Conservation (phyloP, 2,113 vertebrate genomes). For the Thryonomys swinderianus region DNA sequence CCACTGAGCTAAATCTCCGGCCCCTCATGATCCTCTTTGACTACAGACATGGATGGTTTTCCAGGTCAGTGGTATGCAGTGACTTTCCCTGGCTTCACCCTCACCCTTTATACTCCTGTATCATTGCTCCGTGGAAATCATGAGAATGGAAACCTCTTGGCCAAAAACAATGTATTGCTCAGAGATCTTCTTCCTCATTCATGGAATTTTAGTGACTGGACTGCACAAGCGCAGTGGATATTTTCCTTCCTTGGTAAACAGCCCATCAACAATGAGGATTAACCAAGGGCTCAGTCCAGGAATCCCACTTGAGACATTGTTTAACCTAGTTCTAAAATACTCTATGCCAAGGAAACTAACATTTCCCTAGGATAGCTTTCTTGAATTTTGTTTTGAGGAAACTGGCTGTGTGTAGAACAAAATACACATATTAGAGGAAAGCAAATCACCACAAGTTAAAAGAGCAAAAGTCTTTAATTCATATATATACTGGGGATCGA, state of each 20-base stretch:
- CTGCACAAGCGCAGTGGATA: accelerated
- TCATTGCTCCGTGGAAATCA: neutral
- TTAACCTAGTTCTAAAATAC: neutral
- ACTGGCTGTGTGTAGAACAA: neutral
- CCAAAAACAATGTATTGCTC: neutral
- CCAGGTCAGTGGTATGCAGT: neutral
- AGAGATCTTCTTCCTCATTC: neutral
- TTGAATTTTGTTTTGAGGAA: neutral
- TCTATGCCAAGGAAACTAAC: neutral
- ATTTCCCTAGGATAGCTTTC: neutral
- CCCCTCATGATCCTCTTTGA: neutral
- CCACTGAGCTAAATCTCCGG: too few relatives aligned
- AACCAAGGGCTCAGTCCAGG: neutral
- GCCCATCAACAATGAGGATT: neutral
- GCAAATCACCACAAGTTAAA: neutral
- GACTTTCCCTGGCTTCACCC: neutral
- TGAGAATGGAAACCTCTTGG: neutral
- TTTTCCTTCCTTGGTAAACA: neutral
- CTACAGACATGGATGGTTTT: neutral
- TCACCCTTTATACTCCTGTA: neutral
- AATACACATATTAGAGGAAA: neutral
- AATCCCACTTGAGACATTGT: neutral
- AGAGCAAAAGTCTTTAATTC: neutral
- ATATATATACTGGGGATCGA: too few relatives aligned
- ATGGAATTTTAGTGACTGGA: neutral